Conservation (phyloP, 2,797 vertebrate genomes). For the Sebastes umbrosus region DNA sequence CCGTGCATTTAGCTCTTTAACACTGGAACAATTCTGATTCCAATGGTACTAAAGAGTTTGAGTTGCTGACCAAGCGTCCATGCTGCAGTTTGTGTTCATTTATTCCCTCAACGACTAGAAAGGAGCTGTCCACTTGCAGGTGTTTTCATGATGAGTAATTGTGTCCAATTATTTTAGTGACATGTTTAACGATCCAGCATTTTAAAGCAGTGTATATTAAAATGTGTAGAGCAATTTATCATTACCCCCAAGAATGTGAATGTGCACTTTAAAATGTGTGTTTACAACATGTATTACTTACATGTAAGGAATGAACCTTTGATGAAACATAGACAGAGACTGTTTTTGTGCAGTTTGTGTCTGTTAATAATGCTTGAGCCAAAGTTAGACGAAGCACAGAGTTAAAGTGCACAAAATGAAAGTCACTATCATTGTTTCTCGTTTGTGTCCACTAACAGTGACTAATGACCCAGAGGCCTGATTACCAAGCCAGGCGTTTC, state of each 20-base stretch:
- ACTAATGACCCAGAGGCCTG: slow-evolving; percentile 25
- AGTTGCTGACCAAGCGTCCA: not conserved
- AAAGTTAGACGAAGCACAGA: not conserved
- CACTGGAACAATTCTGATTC: not conserved
- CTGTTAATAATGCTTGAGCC: not conserved
- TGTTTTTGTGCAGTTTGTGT: not conserved
- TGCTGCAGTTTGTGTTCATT: not conserved
- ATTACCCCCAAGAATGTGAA: not conserved
- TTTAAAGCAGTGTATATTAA: too few species aligned
- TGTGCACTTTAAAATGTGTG: not conserved
- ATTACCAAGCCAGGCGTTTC: slow-evolving; percentile 12
- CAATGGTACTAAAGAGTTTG: not conserved
- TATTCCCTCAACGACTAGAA: not conserved
- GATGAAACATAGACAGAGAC: not conserved
- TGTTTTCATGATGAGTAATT: not conserved
- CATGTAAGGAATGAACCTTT: not conserved
- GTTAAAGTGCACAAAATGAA: slow-evolving; percentile 1
- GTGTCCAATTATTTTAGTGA: not conserved
- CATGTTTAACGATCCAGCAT: not conserved
- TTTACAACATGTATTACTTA: not conserved
- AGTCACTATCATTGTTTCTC: slow-evolving; percentile 22
- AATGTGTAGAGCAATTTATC: not conserved
- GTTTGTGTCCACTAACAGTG: slow-evolving; percentile 12
- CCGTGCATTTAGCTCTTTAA: not conserved
- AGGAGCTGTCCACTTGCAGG: not conserved